A percentile compares a stretch with the other conserved stretches of the same genome.
Evolutionary conservation across 2,797 vertebrate genomes (phyloP).

Genomic region (Alcedo quadribrachys): DNA sequence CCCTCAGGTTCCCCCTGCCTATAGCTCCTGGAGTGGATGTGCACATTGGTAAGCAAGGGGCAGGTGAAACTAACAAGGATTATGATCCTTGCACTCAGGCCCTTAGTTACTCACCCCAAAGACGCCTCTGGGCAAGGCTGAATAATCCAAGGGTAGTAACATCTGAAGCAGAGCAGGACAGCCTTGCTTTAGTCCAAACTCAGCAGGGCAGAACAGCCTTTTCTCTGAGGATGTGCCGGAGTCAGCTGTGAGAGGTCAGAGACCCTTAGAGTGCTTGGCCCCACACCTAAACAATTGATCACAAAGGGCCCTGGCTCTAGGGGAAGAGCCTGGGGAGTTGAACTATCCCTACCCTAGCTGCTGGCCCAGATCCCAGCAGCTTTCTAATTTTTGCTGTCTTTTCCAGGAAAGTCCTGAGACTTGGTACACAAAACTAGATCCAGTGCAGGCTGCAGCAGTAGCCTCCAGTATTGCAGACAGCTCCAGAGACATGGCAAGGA

Average conservation of each 20-base stretch:
- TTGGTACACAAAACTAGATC: slow-evolving; percentile 80
- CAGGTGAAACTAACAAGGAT: background rate
- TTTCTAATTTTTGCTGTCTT: background rate
- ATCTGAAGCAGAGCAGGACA: background rate
- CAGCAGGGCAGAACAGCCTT: background rate
- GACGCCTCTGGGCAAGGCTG: background rate
- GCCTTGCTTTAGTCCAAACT: background rate
- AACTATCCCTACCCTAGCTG: background rate
- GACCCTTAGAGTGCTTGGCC: background rate
- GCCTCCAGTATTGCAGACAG: slow-evolving; percentile 67
- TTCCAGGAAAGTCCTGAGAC: slow-evolving; percentile 78
- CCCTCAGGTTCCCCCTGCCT: background rate
- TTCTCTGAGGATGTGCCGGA: background rate
- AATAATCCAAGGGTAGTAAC: background rate
- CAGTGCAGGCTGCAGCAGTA: slow-evolving; percentile 79
- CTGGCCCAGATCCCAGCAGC: background rate
- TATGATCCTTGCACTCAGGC: background rate
- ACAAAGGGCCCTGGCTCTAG: background rate
- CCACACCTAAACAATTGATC: background rate
- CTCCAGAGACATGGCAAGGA: slow-evolving; percentile 2
- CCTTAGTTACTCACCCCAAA: background rate
- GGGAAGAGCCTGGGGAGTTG: background rate
- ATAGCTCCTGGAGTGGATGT: background rate
- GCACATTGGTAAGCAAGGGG: background rate
- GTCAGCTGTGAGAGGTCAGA: background rate